Evolutionary conservation across 2,888 invertebrate genomes (phyloP), one percentile per base, ranked within the genome.

Genomic region (Gymnosoma rotundatum): DNA sequence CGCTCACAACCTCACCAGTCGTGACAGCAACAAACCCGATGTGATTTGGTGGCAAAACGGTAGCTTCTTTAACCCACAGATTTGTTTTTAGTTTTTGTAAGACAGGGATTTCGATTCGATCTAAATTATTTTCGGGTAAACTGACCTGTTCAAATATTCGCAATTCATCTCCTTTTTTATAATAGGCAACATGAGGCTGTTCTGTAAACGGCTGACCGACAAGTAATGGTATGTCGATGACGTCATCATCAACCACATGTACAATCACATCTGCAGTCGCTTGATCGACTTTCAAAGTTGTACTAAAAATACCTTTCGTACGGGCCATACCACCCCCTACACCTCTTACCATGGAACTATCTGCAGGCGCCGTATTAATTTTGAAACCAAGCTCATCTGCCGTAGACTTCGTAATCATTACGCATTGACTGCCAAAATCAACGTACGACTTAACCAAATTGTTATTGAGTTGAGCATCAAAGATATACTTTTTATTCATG

Each of bases 11-110:
- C 18, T 48, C 48, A 18, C 16, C 48, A 16, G 48, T 42, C 18
- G 45, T 72, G 9, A 73, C 72, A 36, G 72, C 72, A 52, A 61
- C 38, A 73, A 73, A 73, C 1, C 60, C 72, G 6, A 72, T 60
- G 12, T 60, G 60, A 56, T 70, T 70, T n/a, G 70, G 72, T 60
- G 60, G 72, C 18, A 72, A 50, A 50, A 72, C 72, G 12, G 48
- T 60, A 60, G 60, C 72, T 18, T 72, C 60, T 48, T 60, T 72
- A 3, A 48, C 52, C 52, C 67, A 54, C 16, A 67, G 52, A 36
- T 20, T 45, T 45, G 45, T 45, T 45, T 45, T 45, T 38, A 18
- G 14, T 38, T 52, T 52, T 1, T 61, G 61, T 14, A 73, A 38
- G 38, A 38, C 32, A 36, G 52, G 61, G 16, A 73, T 38, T 20